Base-by-base conservation (phyloP, 2,113 vertebrate species). In the Ochotona princeps region DNA sequence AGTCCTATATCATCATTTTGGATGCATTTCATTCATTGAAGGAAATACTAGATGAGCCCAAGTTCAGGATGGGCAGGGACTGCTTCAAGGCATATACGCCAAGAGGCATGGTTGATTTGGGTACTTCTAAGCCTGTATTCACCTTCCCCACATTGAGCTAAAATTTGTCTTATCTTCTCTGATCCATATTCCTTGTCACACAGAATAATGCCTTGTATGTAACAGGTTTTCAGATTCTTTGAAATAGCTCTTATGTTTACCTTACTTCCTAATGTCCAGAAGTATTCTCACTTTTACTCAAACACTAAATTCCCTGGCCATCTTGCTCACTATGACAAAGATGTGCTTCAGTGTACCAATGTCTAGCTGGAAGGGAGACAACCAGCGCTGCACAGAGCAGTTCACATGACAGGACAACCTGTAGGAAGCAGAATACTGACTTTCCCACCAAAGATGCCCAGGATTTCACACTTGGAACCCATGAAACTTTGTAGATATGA, bases 201-300 rank as follows among this genome's bases (percentile, higher is more conserved):
- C 7, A 66, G 17, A 87, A 21, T 63, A 78, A 87, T 26, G 7
- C 15, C 66, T 76, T 81, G 93, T 94, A 63, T 35, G 73, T 60
- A 8, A 57, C 38, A 90, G 78, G 35, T 21, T 51, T 87, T 90
- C 54, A 66, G 66, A 54, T 84, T 14, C 87, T 81, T 87, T 92
- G 15, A 93, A 93, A 81, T 1, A 44, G 30, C n/a, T 72, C 63
- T 70, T 30, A 69, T 61, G 12, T 30, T 81, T 76, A 17, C 8
- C 11, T 93, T 60, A 32, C 2, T 79, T 65, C n/a, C n/a, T 66
- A 82, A 72, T 82, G 74, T n/a, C 32, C 26, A 83, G 5, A 76
- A 67, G 66, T 54, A 14, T 44, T 81, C 9, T 23, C 49, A 76
- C 2, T 75, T 51, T 66, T 28, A 73, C 38, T 85, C 26, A 74